Conservation (phyloP, 2,797 vertebrate species). For the Squalus acanthias region DNA sequence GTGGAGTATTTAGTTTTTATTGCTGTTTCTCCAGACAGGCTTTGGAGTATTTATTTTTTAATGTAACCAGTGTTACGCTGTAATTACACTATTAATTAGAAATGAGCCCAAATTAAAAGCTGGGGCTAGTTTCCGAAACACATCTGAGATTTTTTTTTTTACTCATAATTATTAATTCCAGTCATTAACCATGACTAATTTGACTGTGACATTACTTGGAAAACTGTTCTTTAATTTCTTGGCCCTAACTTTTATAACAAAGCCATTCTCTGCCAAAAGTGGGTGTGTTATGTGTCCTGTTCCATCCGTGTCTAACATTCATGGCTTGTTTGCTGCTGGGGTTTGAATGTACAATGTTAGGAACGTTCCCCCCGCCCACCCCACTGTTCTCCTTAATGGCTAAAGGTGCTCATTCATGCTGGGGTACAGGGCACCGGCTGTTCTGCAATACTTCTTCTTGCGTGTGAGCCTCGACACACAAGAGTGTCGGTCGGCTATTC, state of each 20-base stretch:
- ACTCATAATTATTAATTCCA: constrained; percentile 9
- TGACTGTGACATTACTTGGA: not conserved
- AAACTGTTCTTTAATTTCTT: not conserved
- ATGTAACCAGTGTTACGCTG: not conserved
- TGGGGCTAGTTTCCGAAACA: not conserved
- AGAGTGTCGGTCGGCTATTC: not conserved
- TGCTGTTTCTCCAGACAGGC: constrained; percentile 16
- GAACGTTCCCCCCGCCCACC: not conserved
- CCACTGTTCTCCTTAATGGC: not conserved
- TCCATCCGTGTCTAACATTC: not conserved
- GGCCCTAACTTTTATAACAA: constrained; percentile 17
- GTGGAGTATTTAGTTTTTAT: constrained; percentile 23
- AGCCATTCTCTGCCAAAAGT: not conserved
- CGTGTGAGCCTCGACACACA: not conserved
- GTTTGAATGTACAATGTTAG: not conserved
- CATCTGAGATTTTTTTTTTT: constrained; percentile 6
- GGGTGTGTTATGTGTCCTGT: not conserved
- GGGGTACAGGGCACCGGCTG: not conserved
- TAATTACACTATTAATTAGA: constrained; percentile 34
- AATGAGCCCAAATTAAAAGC: constrained; percentile 28
- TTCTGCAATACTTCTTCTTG: too few species aligned
- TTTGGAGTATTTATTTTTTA: constrained; percentile 19
- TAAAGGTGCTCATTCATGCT: not conserved
- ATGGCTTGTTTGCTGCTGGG: not conserved
- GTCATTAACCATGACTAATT: not conserved